A percentile compares a stretch with the other conserved stretches of the same genome.
phyloP scores from a whole-genome alignment of 1,140 invertebrate species.

The Drosophila tani region DNA sequence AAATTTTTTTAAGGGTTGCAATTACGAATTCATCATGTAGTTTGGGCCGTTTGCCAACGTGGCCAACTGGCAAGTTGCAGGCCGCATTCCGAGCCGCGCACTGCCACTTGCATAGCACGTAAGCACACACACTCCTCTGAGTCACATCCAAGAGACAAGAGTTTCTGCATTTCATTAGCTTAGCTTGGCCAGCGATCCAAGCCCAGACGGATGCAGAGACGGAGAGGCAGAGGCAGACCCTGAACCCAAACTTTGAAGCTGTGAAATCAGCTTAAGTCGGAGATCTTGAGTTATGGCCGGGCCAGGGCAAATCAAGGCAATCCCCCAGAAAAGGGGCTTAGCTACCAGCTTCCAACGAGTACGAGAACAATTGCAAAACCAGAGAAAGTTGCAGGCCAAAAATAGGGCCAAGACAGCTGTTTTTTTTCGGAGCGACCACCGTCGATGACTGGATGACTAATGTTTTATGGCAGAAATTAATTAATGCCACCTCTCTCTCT shows the following conservation, averaged over 20 bases:
- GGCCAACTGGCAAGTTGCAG: slow-evolving; percentile 32
- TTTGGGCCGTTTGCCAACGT: slow-evolving; percentile 22
- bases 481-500: slow-evolving; percentile 30
- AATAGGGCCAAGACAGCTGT: slow-evolving; percentile 35
- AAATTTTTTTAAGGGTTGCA: slow-evolving; percentile 11
- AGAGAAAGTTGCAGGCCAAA: slow-evolving; percentile 44
- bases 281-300: slow-evolving; percentile 40
- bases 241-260: slow-evolving; percentile 34
- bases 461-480: slow-evolving; percentile 47
- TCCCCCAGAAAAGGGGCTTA: slow-evolving; percentile 1
- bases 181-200: too few relatives aligned
- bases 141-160: slow-evolving; percentile 33
- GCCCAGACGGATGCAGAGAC: slow-evolving; percentile 7
- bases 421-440: slow-evolving; percentile 8
- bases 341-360: slow-evolving; percentile 11
- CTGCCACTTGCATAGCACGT: slow-evolving; percentile 39
- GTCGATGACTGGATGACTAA: slow-evolving; percentile 25
- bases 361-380: slow-evolving; percentile 26
- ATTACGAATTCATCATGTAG: slow-evolving; percentile 10
- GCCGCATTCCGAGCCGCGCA: slow-evolving; percentile 41
- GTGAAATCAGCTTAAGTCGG: slow-evolving; percentile 48
- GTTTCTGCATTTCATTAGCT: slow-evolving; percentile 50
- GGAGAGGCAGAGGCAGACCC: not conserved
- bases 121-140: slow-evolving; percentile 44
- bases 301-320: slow-evolving; percentile 32